phyloP scores from a whole-genome alignment of 1,140 invertebrate species.

The Berghia stephanieae region DNA sequence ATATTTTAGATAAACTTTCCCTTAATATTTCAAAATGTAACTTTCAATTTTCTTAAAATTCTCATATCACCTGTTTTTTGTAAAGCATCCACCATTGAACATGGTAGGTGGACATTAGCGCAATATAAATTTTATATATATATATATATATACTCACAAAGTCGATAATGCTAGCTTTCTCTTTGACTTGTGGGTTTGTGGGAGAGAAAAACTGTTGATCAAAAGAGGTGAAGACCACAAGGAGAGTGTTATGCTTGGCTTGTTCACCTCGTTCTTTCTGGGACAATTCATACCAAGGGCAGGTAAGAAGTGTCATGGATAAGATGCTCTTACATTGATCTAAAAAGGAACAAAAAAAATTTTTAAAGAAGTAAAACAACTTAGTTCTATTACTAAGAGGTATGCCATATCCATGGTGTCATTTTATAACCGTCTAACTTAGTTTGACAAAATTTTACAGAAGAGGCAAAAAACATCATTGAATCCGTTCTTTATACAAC shows the following conservation, averaged over 20 bases:
- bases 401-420: not conserved
- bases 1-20: no score
- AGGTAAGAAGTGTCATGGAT: constrained; percentile 42
- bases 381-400: not conserved
- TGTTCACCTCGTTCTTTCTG: constrained; percentile 52
- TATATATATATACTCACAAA: constrained; percentile 33
- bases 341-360: constrained; percentile 12
- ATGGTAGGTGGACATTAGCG: no score
- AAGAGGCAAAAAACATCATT: not conserved
- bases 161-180: constrained; percentile 44
- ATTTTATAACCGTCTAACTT: not conserved
- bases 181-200: constrained; percentile 43
- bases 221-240: constrained; percentile 42
- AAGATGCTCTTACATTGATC: constrained; percentile 38
- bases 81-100: no score
- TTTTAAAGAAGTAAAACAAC: not conserved
- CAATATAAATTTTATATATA: not conserved
- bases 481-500: not conserved
- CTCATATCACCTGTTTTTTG: no score
- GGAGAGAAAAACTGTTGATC: constrained; percentile 48
- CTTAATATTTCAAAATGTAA: no score
- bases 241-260: constrained; percentile 50
- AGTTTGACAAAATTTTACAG: not conserved
- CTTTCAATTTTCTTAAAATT: no score
- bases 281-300: constrained; percentile 49